Percentiles rank a stretch among this genome's conserved stretches.
Conservation (phyloP, 2,888 invertebrate genomes). For the Oligia strigilis region DNA sequence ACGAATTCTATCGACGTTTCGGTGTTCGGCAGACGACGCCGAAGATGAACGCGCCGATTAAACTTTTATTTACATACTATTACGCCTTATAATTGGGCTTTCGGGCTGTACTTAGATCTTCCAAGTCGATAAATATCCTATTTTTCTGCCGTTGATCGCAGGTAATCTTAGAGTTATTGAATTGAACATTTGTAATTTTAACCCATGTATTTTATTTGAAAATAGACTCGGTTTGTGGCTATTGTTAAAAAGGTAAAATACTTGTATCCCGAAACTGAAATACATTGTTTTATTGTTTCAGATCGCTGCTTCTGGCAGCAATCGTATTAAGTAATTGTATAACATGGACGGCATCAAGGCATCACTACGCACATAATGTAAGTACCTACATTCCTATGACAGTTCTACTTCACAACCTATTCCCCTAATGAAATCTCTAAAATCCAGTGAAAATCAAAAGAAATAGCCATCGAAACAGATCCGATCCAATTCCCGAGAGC, state of each 20-base stretch:
- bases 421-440: background rate
- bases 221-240: background rate
- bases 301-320: conserved; percentile 88
- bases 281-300: conserved; percentile 73
- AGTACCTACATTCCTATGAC: conserved; percentile 68
- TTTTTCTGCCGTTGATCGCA: conserved; percentile 7
- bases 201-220: background rate
- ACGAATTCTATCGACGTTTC: conserved; percentile 70
- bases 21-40: conserved; percentile 71
- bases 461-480: conserved; percentile 19
- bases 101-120: conserved; percentile 59
- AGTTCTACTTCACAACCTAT: background rate
- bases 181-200: background rate
- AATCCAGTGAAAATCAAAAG: conserved; percentile 1
- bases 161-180: conserved; percentile 3
- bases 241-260: background rate
- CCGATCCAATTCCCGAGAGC: conserved; percentile 37
- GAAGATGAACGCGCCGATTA: conserved; percentile 67
- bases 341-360: conserved; percentile 86
- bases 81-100: conserved; percentile 77
- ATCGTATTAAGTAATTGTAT: conserved; percentile 87
- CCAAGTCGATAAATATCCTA: conserved; percentile 53
- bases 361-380: conserved; percentile 87
- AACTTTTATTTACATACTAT: conserved; percentile 78
- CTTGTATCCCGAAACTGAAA: background rate